Percentiles rank a stretch among this genome's conserved stretches.
Evolutionary conservation across 2,113 vertebrate species (phyloP).

Genomic region (Syngnathus scovelli): DNA sequence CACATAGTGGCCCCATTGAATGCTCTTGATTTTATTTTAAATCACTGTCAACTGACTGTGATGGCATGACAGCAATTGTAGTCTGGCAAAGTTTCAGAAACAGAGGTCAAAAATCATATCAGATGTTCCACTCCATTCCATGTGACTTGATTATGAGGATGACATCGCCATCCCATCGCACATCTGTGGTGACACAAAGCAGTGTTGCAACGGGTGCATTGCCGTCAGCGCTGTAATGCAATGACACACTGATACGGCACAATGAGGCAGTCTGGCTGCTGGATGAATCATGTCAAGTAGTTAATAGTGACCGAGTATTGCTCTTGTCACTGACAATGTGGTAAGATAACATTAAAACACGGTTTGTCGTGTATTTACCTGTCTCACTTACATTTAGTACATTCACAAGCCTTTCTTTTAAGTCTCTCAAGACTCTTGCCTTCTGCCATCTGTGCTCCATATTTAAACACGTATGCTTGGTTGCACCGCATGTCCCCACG

Average conservation of each 20-base stretch:
- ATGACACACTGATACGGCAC: not conserved
- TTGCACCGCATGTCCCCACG: conserved; percentile 35
- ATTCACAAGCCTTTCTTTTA: not conserved
- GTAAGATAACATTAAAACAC: not conserved
- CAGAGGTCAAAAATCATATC: conserved; percentile 9
- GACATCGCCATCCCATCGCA: conserved; percentile 25
- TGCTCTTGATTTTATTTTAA: not conserved
- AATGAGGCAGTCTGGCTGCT: conserved; percentile 2
- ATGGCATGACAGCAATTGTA: too few species aligned
- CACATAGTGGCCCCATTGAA: not conserved
- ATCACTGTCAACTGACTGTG: not conserved
- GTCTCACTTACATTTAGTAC: not conserved
- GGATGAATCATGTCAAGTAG: not conserved
- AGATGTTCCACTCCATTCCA: not conserved
- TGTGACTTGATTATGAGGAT: conserved; percentile 15
- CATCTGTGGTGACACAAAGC: conserved; percentile 47
- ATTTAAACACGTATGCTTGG: conserved; percentile 11
- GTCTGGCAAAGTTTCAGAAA: not conserved
- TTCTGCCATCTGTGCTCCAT: not conserved
- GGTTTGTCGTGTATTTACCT: not conserved
- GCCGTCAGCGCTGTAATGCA: conserved; percentile 8
- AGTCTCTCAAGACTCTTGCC: not conserved
- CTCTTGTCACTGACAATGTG: not conserved
- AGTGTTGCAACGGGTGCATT: conserved; percentile 36
- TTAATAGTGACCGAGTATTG: not conserved